Conservation (phyloP, 2,113 vertebrate genomes). For the Piaya cayana region DNA sequence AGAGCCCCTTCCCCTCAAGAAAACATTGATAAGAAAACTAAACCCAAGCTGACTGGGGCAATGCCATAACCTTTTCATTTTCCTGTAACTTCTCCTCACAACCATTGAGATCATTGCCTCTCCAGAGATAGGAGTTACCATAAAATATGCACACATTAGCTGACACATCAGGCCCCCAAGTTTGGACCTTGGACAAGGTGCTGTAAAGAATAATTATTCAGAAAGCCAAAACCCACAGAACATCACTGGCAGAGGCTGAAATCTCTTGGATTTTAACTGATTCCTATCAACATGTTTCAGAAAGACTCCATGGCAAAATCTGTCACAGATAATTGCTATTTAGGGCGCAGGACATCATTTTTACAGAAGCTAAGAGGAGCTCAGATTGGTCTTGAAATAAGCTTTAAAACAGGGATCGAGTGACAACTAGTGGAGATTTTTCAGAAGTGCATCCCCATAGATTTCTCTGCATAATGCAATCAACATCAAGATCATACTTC, state of each 20-base stretch:
- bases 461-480: background rate
- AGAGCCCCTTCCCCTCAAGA: background rate
- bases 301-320: background rate
- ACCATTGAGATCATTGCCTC: background rate
- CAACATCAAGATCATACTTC: background rate
- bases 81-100: background rate
- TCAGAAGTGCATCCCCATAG: background rate
- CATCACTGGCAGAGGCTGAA: background rate
- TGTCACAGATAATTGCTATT: background rate
- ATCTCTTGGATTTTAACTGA: background rate
- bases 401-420: slow-evolving; percentile 53
- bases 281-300: background rate
- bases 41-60: background rate
- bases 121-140: background rate
- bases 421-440: slow-evolving; percentile 71
- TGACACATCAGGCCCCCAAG: background rate
- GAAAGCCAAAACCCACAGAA: background rate
- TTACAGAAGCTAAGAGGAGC: background rate
- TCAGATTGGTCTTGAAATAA: background rate
- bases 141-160: accelerated
- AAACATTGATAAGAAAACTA: background rate
- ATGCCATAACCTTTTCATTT: background rate
- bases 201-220: background rate
- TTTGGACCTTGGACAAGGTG: accelerated
- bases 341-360: background rate